These are phyloP conservation scores for Spongia lamella DNA, from an alignment of 37 sponge, comb jelly and placozoan genomes.

Conservation along the genomic window DNA sequence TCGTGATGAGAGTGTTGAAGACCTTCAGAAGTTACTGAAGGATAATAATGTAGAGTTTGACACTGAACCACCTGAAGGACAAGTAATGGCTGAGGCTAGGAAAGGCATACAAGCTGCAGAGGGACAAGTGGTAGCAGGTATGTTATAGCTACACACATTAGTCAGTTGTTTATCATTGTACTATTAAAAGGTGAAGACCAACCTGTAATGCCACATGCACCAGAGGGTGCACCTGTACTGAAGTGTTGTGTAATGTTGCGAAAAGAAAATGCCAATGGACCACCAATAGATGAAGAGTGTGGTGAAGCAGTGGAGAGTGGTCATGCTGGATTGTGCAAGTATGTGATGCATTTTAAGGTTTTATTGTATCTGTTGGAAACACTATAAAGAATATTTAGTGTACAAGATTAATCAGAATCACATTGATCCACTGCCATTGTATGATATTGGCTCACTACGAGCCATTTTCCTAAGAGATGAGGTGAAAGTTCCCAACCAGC, in stretches of 20 bases:
- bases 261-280: conserved; percentile 67
- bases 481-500: conserved; percentile 41
- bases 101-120: too few species aligned
- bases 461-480: conserved; percentile 72
- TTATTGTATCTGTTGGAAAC: conserved; percentile 37
- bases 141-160: too few species aligned
- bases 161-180: too few species aligned
- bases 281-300: conserved; percentile 68
- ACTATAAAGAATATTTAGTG: conserved; percentile 94
- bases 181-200: too few species aligned
- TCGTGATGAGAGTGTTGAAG: conserved; percentile 69
- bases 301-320: conserved; percentile 50
- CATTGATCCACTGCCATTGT: conserved; percentile 71
- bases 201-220: too few species aligned
- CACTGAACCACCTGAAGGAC: conserved; percentile 60
- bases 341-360: conserved; percentile 7
- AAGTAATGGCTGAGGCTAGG: conserved; percentile 21
- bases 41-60: conserved; percentile 69
- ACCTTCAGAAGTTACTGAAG: conserved; percentile 72
- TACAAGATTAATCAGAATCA: conserved; percentile 61
- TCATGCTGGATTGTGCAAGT: conserved; percentile 89
- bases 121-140: too few species aligned
- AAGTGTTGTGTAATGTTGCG: conserved; percentile 73
- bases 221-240: not conserved
- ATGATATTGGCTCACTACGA: conserved; percentile 33